A percentile compares a stretch with the other conserved stretches of the same genome.
These are phyloP conservation scores for Ladona fulva DNA, from an alignment of 1,140 invertebrate genomes.

Conservation along the genomic window DNA sequence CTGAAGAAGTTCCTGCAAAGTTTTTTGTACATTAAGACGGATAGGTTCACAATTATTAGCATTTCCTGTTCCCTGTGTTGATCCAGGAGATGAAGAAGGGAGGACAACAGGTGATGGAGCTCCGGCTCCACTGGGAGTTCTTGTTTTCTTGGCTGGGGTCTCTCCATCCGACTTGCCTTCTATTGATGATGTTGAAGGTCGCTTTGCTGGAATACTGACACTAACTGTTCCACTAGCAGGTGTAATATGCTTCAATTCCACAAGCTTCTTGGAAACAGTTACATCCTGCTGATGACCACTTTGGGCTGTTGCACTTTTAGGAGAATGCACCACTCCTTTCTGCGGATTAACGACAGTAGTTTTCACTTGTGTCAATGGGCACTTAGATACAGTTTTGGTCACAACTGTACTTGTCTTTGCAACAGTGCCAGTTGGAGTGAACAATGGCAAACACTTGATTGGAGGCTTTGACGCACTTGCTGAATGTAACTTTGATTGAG, in stretches of 20 bases:
- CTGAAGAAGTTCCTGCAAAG: slow-evolving; percentile 43
- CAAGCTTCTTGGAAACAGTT: slow-evolving; percentile 14
- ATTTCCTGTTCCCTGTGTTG: slow-evolving; percentile 34
- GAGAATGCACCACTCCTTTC: background rate
- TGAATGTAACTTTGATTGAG: slow-evolving; percentile 17
- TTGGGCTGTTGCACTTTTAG: background rate
- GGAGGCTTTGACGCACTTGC: background rate
- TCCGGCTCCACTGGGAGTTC: background rate
- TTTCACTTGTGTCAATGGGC: background rate
- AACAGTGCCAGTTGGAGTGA: background rate
- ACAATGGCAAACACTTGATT: background rate
- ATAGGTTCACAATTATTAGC: slow-evolving; percentile 44
- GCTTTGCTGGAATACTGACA: background rate
- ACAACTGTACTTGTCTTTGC: background rate
- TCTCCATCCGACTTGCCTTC: background rate
- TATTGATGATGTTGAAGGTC: background rate
- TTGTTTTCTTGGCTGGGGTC: background rate
- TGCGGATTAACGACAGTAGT: background rate
- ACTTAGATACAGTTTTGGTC: background rate
- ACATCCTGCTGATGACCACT: background rate
- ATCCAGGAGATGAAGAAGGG: slow-evolving; percentile 31
- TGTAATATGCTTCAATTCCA: slow-evolving; percentile 21
- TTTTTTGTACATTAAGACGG: slow-evolving; percentile 68
- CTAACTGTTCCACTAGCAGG: slow-evolving; percentile 8
- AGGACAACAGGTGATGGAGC: background rate